Evolutionary conservation across 2,113 vertebrate species (phyloP), one percentile per base, ranked within the genome.

Genomic region (Tychaedon coryphoeus): DNA sequence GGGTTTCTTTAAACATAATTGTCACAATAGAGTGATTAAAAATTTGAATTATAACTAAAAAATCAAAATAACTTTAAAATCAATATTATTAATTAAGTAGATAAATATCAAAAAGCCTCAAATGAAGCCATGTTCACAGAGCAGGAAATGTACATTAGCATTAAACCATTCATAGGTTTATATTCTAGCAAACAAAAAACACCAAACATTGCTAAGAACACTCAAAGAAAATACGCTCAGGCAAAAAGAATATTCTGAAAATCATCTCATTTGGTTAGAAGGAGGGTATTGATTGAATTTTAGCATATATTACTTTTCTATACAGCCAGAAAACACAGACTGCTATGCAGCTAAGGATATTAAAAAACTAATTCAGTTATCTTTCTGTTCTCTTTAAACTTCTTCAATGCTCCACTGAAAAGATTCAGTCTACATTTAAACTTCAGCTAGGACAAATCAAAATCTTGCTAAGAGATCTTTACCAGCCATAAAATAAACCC

Each of bases 91-190:
- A 51, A 36, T 83, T 65, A 58, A 42, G 29, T 3, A 74, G 25
- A 61, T 23, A 54, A 75, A 36, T 12, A 78, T 24, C 42, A 78
- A 40, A 58, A 84, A 90, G 38, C 33, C 57, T 89, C 19, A 73
- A 73, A 53, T 7, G 36, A 54, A 64, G 53, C 20, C 40, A 62
- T 0, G 3, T 20, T 65, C 51, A 19, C 34, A 12, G 0, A 51
- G 40, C 3, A 61, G 50, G 31, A 66, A 80, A 50, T 3, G 9
- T 24, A 9, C 33, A 31, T 77, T 22, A 57, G 33, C 28, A 25
- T 13, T n/a, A 81, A 74, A 91, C 10, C 47, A 58, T 62, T 60
- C 9, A 3, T 2, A 29, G 5, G 8, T n/a, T 47, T 53, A 1
- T 5, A n/a, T 18, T 10, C 22, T 0, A 56, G 36, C 9, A 43